phyloP scores from a whole-genome alignment of 2,797 vertebrate species.

The Oryzias dopingdopingensis region DNA sequence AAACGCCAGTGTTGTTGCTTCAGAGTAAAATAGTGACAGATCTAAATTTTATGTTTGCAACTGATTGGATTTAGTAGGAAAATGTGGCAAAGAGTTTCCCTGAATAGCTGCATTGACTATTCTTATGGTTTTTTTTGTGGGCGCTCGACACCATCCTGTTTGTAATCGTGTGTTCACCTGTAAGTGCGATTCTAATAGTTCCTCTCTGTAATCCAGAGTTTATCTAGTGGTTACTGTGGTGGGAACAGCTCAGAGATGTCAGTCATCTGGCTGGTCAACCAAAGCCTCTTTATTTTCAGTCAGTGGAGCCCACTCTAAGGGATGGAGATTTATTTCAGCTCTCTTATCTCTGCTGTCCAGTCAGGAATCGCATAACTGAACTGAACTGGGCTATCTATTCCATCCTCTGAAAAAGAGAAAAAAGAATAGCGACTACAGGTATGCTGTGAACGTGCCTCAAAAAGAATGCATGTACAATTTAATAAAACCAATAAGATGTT shows the following conservation, averaged over 20 bases:
- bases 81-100: background rate
- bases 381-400: constrained; percentile 72
- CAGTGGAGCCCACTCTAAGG: constrained; percentile 79
- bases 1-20: constrained; percentile 10
- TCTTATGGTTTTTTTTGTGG: background rate
- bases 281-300: constrained; percentile 81
- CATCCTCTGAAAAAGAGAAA: constrained; percentile 52
- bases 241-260: constrained; percentile 70
- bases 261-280: constrained; percentile 76
- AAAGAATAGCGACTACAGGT: constrained; percentile 55
- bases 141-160: background rate
- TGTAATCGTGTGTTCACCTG: constrained; percentile 1
- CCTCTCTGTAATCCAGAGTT: constrained; percentile 67
- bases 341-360: constrained; percentile 79
- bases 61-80: background rate
- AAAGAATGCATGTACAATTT: constrained; percentile 8
- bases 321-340: constrained; percentile 78
- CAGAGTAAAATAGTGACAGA: background rate
- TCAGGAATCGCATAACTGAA: constrained; percentile 75
- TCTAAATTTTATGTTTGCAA: constrained; percentile 11
- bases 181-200: constrained; percentile 50
- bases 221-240: constrained; percentile 72
- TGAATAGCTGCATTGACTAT: background rate
- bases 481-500: no score
- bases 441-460: constrained; percentile 53